Percentiles rank a stretch among this genome's conserved stretches.
Evolutionary conservation across 2,888 invertebrate species (phyloP).

Genomic region (Acrobeloides nanus): DNA sequence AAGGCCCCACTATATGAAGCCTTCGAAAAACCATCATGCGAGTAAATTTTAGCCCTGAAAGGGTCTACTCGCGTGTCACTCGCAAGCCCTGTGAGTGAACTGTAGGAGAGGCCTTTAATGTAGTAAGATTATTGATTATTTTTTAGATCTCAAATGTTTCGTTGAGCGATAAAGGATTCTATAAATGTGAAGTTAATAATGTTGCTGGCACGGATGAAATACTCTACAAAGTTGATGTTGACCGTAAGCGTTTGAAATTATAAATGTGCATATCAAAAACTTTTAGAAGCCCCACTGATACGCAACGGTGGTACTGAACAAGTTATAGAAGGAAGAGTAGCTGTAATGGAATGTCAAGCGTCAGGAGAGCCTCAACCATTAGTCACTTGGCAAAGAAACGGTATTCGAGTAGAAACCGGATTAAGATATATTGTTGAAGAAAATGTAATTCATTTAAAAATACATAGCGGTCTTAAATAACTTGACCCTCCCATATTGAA

Average conservation of each 20-base stretch:
- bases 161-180: slow-evolving; percentile 54
- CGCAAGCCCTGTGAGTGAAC: too few species aligned
- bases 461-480: too few species aligned
- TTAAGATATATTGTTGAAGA: slow-evolving; percentile 42
- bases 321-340: slow-evolving; percentile 47
- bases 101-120: too few species aligned
- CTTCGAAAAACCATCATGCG: too few species aligned
- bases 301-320: slow-evolving; percentile 45
- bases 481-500: too few species aligned
- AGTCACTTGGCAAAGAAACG: slow-evolving; percentile 50
- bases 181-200: slow-evolving; percentile 55
- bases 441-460: slow-evolving; percentile 22
- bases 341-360: slow-evolving; percentile 54
- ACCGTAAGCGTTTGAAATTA: slow-evolving; percentile 31
- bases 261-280: background rate
- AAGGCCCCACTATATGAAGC: too few species aligned
- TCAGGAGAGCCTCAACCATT: slow-evolving; percentile 53
- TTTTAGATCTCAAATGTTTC: slow-evolving; percentile 41
- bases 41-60: too few species aligned
- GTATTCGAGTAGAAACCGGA: slow-evolving; percentile 47
- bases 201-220: slow-evolving; percentile 55
- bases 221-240: slow-evolving; percentile 45
- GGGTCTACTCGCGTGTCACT: too few species aligned
- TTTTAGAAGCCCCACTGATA: slow-evolving; percentile 46
- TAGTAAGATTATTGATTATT: slow-evolving; percentile 2